These are phyloP conservation scores for Rhingia rostrata DNA, from an alignment of 2,888 invertebrate species.

Conservation along the genomic window DNA sequence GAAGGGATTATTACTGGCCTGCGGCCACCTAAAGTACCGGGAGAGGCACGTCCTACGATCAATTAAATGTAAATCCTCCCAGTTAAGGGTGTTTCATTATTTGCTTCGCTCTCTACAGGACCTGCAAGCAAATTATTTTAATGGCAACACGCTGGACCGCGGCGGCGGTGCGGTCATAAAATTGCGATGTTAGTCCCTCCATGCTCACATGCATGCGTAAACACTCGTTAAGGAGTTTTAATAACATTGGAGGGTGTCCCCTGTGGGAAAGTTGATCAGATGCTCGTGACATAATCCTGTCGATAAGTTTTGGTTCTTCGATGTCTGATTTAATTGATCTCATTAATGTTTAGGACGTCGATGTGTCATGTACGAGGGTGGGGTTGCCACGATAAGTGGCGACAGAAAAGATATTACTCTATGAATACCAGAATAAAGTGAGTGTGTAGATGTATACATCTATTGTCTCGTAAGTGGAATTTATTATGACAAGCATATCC, in stretches of 20 bases:
- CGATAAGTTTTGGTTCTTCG: conserved; percentile 30
- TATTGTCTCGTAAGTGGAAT: too few species aligned
- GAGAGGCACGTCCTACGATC: conserved; percentile 34
- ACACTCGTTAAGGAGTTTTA: conserved; percentile 19
- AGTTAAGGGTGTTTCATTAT: conserved; percentile 36
- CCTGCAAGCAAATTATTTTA: conserved; percentile 33
- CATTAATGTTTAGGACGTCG: conserved; percentile 39
- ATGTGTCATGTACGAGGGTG: background rate
- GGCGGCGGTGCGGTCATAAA: background rate
- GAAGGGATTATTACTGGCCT: background rate
- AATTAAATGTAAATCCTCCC: conserved; percentile 49
- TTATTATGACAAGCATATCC: too few species aligned
- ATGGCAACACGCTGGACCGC: background rate
- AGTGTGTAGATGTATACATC: too few species aligned
- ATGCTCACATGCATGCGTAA: background rate
- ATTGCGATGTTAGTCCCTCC: background rate
- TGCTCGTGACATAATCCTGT: conserved; percentile 5
- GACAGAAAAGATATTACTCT: too few species aligned
- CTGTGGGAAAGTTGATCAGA: conserved; percentile 20
- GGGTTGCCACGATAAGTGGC: too few species aligned
- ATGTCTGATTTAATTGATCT: conserved; percentile 39
- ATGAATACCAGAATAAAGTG: too few species aligned
- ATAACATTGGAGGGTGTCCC: background rate
- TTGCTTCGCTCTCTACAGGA: background rate
- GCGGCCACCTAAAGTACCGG: background rate